These are phyloP conservation scores for Epizoanthus ramosus DNA, from an alignment of 92 coral and sea anemone genomes.

Conservation along the genomic window DNA sequence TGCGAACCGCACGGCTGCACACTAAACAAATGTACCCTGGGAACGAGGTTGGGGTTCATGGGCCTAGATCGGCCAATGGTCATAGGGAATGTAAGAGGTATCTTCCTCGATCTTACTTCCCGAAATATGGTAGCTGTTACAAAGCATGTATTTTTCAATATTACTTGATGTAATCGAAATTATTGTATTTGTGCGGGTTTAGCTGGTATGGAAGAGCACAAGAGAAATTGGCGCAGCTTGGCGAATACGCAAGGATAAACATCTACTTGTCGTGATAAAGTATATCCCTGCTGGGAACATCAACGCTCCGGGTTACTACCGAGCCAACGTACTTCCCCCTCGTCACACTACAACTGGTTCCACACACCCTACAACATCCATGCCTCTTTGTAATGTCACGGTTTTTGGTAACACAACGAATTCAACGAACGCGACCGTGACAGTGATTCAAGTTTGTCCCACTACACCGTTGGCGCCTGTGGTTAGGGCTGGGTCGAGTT, in stretches of 20 bases:
- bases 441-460: slow-evolving; percentile 28
- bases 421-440: slow-evolving; percentile 22
- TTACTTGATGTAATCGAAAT: neutral
- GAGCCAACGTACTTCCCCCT: slow-evolving; percentile 25
- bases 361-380: neutral
- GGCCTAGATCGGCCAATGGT: too few species aligned
- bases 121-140: too few species aligned
- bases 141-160: too few species aligned
- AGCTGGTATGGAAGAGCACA: slow-evolving; percentile 45
- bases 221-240: slow-evolving; percentile 30
- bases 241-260: slow-evolving; percentile 14
- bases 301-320: slow-evolving; percentile 24
- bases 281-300: slow-evolving; percentile 31
- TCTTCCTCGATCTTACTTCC: too few species aligned
- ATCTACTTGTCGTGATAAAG: slow-evolving; percentile 27
- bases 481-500: slow-evolving; percentile 25
- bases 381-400: slow-evolving; percentile 35
- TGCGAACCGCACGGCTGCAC: too few species aligned
- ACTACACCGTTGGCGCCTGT: slow-evolving; percentile 28
- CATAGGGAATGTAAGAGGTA: too few species aligned
- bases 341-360: neutral
- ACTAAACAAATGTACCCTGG: too few species aligned
- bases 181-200: neutral
- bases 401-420: slow-evolving; percentile 29
- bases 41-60: too few species aligned